phyloP scores from a whole-genome alignment of 2,113 vertebrate species.

The Hemiprocne comata region DNA sequence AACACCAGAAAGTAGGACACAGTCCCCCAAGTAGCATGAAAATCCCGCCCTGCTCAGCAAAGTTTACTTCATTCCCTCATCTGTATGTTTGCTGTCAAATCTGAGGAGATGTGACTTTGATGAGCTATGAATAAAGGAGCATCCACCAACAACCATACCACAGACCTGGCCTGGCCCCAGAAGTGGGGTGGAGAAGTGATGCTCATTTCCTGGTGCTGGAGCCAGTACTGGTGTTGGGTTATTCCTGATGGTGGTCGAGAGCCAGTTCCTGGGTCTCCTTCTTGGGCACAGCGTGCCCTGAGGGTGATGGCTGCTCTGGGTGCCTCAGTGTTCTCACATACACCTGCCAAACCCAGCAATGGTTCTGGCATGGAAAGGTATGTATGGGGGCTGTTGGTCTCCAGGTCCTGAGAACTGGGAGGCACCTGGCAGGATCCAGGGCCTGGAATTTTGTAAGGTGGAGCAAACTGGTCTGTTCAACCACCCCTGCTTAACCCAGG shows the following conservation, averaged over 20 bases:
- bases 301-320: fast-evolving
- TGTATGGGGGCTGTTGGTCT: fast-evolving
- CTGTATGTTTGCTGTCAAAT: slow-evolving; percentile 22
- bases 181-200: background rate
- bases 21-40: background rate
- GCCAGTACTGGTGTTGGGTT: background rate
- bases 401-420: background rate
- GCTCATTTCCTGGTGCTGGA: background rate
- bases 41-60: slow-evolving; percentile 34
- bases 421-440: too few relatives aligned
- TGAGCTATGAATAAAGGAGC: slow-evolving; percentile 33
- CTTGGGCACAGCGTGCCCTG: fast-evolving
- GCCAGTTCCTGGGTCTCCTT: background rate
- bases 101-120: background rate
- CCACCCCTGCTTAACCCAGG: fast-evolving
- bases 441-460: background rate
- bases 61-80: background rate
- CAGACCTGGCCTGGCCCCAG: background rate
- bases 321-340: fast-evolving
- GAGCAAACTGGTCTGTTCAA: background rate
- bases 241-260: background rate
- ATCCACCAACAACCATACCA: background rate
- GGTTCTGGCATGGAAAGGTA: background rate
- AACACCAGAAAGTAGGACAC: slow-evolving; percentile 53
- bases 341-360: background rate